phyloP scores from a whole-genome alignment of 2,888 invertebrate species.

The Ichneumoninae sp. region DNA sequence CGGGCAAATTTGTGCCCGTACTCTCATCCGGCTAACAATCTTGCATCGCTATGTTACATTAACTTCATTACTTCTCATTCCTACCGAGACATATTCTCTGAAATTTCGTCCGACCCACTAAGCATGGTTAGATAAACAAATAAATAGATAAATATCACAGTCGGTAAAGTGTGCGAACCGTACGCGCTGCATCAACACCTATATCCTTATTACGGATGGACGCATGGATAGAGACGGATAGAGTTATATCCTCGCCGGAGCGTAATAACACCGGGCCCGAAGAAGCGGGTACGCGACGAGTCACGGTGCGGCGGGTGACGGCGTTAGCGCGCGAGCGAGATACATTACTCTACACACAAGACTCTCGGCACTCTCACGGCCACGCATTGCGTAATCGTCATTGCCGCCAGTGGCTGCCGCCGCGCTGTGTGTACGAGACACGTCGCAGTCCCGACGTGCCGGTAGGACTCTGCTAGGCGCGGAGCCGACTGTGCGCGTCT shows the following conservation, averaged over 20 bases:
- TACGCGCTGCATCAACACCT: neutral
- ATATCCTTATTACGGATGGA: constrained; percentile 17
- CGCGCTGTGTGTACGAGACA: constrained; percentile 24
- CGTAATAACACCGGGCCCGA: constrained; percentile 43
- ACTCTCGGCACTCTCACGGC: constrained; percentile 79
- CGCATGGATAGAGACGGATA: neutral
- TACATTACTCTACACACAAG: constrained; percentile 49
- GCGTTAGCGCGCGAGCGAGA: constrained; percentile 44
- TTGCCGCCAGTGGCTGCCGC: constrained; percentile 66
- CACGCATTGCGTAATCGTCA: constrained; percentile 83
- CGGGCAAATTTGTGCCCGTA: neutral
- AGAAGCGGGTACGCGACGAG: constrained; percentile 60
- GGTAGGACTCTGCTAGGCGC: constrained; percentile 59
- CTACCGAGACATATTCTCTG: neutral
- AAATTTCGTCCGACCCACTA: neutral
- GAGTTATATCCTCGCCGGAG: constrained; percentile 33
- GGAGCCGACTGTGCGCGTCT: constrained; percentile 57
- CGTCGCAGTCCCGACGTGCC: constrained; percentile 30
- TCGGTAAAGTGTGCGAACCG: neutral
- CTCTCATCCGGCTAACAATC: neutral
- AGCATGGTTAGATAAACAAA: neutral
- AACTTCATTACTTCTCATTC: neutral
- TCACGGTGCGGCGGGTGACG: constrained; percentile 48
- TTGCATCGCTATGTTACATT: neutral
- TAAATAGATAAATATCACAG: neutral